Evolutionary conservation across 1,140 invertebrate genomes (phyloP), one percentile per base, ranked within the genome.

Genomic region (Drosophila lini): DNA sequence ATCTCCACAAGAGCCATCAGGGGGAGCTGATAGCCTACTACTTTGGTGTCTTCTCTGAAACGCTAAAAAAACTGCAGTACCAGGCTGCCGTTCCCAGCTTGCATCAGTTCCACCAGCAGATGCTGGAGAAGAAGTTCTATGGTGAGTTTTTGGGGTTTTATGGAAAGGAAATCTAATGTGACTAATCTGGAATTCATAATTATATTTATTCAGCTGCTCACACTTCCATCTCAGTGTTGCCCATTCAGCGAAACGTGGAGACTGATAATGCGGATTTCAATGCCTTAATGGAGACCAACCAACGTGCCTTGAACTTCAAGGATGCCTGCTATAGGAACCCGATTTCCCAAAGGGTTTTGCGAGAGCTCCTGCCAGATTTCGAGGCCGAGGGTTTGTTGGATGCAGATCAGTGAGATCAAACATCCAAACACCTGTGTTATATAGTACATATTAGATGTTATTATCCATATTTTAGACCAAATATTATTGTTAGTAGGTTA

Each of bases 191-290:
- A n/a, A 19, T 50, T 19, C 3, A 4, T 11, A 34, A 15, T 56
- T 50, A 8, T 45, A 47, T 13, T 36, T 53, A 10, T 19, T 7
- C 41, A 92, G 91, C 81, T 38, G 80, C 91, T 38, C 83, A 83
- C 42, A 77, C 90, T 3, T 77, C 75, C 13, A 68, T 83, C 16
- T 58, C 67, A 2, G 55, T 92, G 9, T 78, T 86, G n/a, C 65
- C 89, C 1, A 53, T 92, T 13, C 77, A 85, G 48, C 69, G 83
- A 10, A 92, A 89, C 76, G 84, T 88, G 41, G 79, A 92, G 41
- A 84, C 79, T 3, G 79, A 75, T 0, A 84, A 92, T 73, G 91
- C 91, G 0, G 91, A 92, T 47, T 91, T 92, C 15, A 84, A 83
- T 47, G 86, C 91, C 4, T 42, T 92, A 1, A 91, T 92, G 80